phyloP scores from a whole-genome alignment of 92 coral and sea anemone genomes.

The Parazoanthus darwini region DNA sequence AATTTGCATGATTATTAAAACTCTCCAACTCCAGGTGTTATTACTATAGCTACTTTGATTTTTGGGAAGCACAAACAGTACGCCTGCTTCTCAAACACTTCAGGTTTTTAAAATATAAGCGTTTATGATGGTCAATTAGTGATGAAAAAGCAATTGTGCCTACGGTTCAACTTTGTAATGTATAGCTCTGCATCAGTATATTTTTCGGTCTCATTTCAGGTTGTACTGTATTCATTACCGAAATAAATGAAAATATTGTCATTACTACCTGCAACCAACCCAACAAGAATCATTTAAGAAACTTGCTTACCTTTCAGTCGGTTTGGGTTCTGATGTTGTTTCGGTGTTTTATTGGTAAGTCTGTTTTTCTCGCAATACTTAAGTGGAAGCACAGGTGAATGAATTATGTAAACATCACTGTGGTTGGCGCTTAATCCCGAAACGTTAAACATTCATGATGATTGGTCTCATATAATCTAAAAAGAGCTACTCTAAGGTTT shows the following conservation, averaged over 20 bases:
- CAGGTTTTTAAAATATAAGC: neutral
- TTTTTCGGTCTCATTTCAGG: neutral
- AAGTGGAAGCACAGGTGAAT: neutral
- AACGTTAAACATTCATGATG: neutral
- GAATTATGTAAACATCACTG: neutral
- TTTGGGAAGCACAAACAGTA: no score
- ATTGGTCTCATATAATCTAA: neutral
- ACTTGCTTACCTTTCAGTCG: neutral
- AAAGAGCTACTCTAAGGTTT: neutral
- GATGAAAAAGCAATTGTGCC: neutral
- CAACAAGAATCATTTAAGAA: neutral
- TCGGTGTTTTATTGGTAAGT: neutral
- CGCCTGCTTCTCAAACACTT: neutral
- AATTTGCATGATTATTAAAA: neutral
- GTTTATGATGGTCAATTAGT: no score
- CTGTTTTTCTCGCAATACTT: neutral
- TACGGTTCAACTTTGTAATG: neutral
- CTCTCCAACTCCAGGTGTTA: neutral
- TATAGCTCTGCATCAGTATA: no score
- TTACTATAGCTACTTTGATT: neutral
- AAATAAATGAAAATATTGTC: no score
- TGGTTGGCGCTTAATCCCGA: neutral
- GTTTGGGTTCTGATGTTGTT: neutral
- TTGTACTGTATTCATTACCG: no score
- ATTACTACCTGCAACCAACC: neutral